Conservation (phyloP, 2,888 invertebrate species). For the Cephus pygmeus region DNA sequence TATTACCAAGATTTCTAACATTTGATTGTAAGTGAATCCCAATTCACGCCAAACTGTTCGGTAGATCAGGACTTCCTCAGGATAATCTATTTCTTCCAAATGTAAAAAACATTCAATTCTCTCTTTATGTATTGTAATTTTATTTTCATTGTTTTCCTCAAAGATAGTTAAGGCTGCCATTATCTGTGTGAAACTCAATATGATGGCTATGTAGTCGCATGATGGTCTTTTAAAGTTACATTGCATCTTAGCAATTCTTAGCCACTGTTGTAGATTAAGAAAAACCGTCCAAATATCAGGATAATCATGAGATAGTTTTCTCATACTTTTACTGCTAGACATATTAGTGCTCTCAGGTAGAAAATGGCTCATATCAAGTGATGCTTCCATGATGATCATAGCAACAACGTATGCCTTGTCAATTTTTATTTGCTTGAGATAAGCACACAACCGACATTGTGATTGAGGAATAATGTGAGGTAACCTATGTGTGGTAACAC, state of each 20-base stretch:
- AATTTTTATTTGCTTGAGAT: neutral
- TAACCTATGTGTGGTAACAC: neutral
- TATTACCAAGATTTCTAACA: neutral
- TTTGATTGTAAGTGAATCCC: slow-evolving; percentile 1
- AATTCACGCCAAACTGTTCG: slow-evolving; percentile 7
- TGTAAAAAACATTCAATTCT: neutral
- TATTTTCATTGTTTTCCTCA: neutral
- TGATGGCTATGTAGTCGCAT: neutral
- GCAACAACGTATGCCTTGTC: neutral
- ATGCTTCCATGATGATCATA: neutral
- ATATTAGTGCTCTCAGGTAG: neutral
- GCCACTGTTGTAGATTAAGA: neutral
- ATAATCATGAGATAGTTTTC: slow-evolving; percentile 1
- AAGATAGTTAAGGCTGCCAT: neutral
- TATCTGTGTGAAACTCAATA: neutral
- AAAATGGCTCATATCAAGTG: neutral
- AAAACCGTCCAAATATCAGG: neutral
- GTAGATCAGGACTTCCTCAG: neutral
- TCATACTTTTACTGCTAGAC: neutral
- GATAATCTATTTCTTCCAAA: neutral
- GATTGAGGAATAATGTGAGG: neutral
- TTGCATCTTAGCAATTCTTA: neutral
- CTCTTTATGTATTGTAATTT: neutral
- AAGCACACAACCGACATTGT: neutral
- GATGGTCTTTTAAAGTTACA: neutral